phyloP scores from a whole-genome alignment of 2,797 vertebrate genomes.

The Lateolabrax maculatus region DNA sequence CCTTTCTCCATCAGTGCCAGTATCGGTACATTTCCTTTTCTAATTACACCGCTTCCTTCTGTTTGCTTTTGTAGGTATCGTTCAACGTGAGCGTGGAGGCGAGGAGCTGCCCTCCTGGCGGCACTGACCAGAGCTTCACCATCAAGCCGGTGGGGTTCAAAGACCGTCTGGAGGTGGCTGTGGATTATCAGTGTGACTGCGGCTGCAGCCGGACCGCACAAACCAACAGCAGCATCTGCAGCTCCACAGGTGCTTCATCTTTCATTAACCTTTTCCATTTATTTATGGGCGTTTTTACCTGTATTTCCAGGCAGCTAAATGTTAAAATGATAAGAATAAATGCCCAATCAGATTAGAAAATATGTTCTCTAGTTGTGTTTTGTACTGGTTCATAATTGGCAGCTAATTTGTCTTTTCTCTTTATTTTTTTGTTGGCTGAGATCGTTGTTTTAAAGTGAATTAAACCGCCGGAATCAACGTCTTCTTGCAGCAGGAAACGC shows the following conservation, averaged over 20 bases:
- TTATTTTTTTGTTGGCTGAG: not conserved
- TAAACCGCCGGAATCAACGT: not conserved
- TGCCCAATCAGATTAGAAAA: not conserved
- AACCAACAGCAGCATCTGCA: conserved; percentile 89
- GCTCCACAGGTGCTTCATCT: conserved; percentile 80
- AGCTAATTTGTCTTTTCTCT: not conserved
- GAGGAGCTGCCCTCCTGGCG: conserved; percentile 86
- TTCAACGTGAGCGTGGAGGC: conserved; percentile 94
- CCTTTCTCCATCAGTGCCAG: not conserved
- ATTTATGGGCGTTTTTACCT: not conserved
- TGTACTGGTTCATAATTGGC: not conserved
- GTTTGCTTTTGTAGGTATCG: conserved; percentile 86
- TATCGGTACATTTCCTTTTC: not conserved
- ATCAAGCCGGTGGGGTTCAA: conserved; percentile 96
- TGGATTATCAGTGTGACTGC: conserved; percentile 91
- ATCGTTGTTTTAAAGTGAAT: not conserved
- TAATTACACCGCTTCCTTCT: not conserved
- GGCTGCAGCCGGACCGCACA: conserved; percentile 83
- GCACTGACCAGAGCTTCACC: conserved; percentile 85
- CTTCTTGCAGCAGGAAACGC: not conserved
- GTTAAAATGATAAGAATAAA: not conserved
- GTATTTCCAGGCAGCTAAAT: not conserved
- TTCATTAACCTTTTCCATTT: too few relatives aligned
- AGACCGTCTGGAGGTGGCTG: conserved; percentile 90
- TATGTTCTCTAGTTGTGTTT: not conserved